phyloP scores from a whole-genome alignment of 2,113 vertebrate genomes.

The Hepsetus odoe region DNA sequence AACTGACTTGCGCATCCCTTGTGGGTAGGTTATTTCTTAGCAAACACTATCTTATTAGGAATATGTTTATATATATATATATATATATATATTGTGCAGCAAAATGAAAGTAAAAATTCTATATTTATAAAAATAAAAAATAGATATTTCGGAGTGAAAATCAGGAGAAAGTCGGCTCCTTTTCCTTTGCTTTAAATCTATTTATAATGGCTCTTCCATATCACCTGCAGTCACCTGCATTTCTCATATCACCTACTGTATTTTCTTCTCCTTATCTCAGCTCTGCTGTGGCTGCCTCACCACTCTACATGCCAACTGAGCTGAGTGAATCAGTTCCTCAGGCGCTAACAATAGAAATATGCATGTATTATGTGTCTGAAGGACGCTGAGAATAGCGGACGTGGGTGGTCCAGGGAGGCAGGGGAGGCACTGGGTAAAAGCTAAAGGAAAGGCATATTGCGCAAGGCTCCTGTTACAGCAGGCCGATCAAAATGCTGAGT shows the following conservation, averaged over 20 bases:
- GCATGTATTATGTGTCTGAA: constrained; percentile 65
- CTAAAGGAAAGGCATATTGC: constrained; percentile 65
- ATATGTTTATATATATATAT: no score
- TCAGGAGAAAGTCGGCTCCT: no score
- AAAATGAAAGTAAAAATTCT: no score
- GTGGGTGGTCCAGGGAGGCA: constrained; percentile 55
- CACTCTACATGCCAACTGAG: constrained; percentile 25
- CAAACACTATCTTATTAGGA: no score
- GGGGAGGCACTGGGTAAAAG: constrained; percentile 29
- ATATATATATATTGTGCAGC: no score
- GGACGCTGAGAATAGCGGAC: constrained; percentile 68
- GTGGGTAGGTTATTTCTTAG: no score
- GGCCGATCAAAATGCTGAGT: constrained; percentile 72
- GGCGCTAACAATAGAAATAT: constrained; percentile 45
- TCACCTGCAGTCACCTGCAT: not conserved
- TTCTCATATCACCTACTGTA: not conserved
- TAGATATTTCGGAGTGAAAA: not conserved
- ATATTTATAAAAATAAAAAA: not conserved
- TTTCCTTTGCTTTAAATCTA: not conserved
- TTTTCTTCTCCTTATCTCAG: not conserved
- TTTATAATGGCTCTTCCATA: not conserved
- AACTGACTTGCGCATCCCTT: no score
- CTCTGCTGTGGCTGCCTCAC: constrained; percentile 17
- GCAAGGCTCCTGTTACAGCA: constrained; percentile 70
- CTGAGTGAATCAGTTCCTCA: constrained; percentile 27